phyloP scores from a whole-genome alignment of 2,797 vertebrate genomes.

The Ptychobarbus kaznakovi region DNA sequence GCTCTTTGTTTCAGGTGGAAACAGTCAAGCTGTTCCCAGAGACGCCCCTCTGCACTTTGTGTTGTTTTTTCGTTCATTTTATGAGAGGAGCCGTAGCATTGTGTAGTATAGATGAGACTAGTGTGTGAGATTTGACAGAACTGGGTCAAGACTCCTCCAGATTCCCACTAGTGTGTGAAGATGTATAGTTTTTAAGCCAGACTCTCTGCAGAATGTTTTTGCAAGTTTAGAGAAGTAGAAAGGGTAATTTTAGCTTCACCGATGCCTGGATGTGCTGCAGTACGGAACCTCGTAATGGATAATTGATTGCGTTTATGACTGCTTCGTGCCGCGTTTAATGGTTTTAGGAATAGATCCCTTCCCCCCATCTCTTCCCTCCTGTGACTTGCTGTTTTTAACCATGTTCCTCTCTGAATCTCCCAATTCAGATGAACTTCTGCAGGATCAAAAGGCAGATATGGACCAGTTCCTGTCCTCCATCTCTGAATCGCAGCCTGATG shows the following conservation, averaged over 20 bases:
- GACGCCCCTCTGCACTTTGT: slow-evolving; percentile 6
- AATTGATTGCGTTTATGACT: slow-evolving; percentile 10
- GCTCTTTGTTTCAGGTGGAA: slow-evolving; percentile 22
- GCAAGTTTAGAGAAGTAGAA: not conserved
- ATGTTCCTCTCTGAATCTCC: not conserved
- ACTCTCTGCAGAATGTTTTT: slow-evolving; percentile 4
- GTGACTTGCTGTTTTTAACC: not conserved
- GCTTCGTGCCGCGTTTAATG: slow-evolving; percentile 15
- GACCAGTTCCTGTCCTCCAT: slow-evolving; percentile 95
- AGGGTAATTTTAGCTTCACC: not conserved
- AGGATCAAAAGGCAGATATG: slow-evolving; percentile 93
- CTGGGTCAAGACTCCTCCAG: slow-evolving; percentile 46
- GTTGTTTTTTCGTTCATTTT: slow-evolving; percentile 13
- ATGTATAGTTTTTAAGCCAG: slow-evolving; percentile 10
- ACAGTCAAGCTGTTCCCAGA: slow-evolving; percentile 13
- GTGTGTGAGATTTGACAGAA: slow-evolving; percentile 47
- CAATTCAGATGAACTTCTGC: slow-evolving; percentile 89
- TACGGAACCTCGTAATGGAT: not conserved
- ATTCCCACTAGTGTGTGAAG: slow-evolving; percentile 22
- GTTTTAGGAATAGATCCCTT: not conserved
- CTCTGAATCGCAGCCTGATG: slow-evolving; percentile 90
- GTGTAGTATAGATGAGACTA: slow-evolving; percentile 28
- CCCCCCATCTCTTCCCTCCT: not conserved
- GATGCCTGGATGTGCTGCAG: not conserved
- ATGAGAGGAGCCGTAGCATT: slow-evolving; percentile 12